Evolutionary conservation across 2,888 invertebrate genomes (phyloP).

Genomic region (Pristionchus fissidentatus): DNA sequence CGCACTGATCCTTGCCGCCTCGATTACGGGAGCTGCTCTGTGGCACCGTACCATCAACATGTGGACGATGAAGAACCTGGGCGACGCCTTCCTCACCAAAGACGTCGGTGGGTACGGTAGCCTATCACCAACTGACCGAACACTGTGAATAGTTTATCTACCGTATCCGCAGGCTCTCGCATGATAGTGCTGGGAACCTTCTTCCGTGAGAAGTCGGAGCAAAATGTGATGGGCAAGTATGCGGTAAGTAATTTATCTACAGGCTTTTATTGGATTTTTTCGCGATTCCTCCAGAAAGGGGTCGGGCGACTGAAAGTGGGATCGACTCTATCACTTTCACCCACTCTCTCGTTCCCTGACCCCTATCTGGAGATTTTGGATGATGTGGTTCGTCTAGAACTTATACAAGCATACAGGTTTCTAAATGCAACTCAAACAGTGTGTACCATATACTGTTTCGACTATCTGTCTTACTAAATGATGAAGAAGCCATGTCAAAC

Average conservation of each 20-base stretch:
- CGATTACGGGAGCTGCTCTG: constrained; percentile 64
- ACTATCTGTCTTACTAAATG: neutral
- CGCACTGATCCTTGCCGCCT: constrained; percentile 59
- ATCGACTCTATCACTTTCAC: neutral
- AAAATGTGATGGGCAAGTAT: constrained; percentile 70
- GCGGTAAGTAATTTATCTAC: constrained; percentile 58
- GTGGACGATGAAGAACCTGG: constrained; percentile 74
- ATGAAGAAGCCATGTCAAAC: neutral
- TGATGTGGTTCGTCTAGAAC: too few relatives aligned
- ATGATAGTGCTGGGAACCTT: constrained; percentile 73
- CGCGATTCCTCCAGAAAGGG: too few relatives aligned
- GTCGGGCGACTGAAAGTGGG: too few relatives aligned
- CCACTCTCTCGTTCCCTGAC: neutral
- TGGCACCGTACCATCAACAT: constrained; percentile 72
- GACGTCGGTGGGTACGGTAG: constrained; percentile 58
- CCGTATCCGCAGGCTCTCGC: constrained; percentile 54
- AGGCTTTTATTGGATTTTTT: too few relatives aligned
- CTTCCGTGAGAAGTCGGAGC: constrained; percentile 66
- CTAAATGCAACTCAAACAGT: too few relatives aligned
- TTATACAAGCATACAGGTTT: neutral
- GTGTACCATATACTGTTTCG: too few relatives aligned
- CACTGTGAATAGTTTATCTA: neutral
- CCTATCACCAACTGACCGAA: neutral
- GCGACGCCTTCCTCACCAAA: constrained; percentile 70
- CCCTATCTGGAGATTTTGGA: neutral